phyloP scores from a whole-genome alignment of 1,140 invertebrate genomes.

The Mycetomoellerius zeteki region DNA sequence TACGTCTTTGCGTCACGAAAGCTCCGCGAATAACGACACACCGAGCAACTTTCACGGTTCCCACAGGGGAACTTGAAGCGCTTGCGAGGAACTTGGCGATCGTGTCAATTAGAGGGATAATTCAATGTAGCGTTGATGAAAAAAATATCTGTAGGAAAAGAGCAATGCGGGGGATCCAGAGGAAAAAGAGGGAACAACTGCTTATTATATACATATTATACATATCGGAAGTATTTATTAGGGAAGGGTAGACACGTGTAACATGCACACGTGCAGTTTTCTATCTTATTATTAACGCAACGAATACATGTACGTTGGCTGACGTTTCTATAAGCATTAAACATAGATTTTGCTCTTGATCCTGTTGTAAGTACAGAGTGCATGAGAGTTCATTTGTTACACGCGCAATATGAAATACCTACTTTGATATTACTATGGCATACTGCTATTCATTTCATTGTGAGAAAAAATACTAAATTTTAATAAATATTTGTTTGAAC shows the following conservation, averaged over 20 bases:
- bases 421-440: not conserved
- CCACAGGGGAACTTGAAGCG: not conserved
- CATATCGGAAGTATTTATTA: slow-evolving; percentile 17
- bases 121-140: not conserved
- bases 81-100: not conserved
- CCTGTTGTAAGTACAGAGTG: not conserved
- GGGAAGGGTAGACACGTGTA: not conserved
- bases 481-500: too few species aligned
- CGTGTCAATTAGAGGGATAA: not conserved
- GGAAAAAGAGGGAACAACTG: not conserved
- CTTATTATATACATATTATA: slow-evolving; percentile 13
- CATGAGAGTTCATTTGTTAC: not conserved
- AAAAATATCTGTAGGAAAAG: not conserved
- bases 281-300: slow-evolving; percentile 15
- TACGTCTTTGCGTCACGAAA: slow-evolving; percentile 41
- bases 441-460: not conserved
- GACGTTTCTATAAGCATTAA: slow-evolving; percentile 5
- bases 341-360: not conserved
- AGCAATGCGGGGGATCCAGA: not conserved
- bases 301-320: not conserved
- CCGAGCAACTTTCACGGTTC: slow-evolving; percentile 42
- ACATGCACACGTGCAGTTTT: not conserved
- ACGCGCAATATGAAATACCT: not conserved
- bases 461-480: too few species aligned
- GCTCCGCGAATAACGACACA: slow-evolving; percentile 4